Percentiles rank a stretch among this genome's conserved stretches.
Evolutionary conservation across 2,888 invertebrate genomes (phyloP).

Genomic region (Sepioteuthis lessoniana): DNA sequence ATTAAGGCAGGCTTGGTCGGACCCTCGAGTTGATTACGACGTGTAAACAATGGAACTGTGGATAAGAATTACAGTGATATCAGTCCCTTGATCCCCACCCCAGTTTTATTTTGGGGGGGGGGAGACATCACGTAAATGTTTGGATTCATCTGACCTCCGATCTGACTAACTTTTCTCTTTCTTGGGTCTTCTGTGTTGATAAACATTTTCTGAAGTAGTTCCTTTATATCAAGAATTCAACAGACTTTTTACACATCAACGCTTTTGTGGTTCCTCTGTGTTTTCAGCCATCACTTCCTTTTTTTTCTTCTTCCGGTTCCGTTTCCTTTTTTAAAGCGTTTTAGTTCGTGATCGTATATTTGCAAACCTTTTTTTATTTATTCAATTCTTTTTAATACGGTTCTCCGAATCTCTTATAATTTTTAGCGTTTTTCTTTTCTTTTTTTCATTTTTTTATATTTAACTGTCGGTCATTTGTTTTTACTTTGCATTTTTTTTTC

Average conservation of each 20-base stretch:
- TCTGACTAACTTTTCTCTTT: background rate
- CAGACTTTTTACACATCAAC: background rate
- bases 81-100: background rate
- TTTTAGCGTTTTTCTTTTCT: background rate
- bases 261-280: background rate
- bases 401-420: background rate
- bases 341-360: background rate
- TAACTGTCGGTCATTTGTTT: background rate
- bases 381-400: background rate
- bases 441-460: background rate
- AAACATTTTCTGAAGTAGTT: background rate
- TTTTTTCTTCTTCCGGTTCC: background rate
- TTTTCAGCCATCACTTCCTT: background rate
- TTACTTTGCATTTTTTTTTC: background rate
- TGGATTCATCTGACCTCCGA: background rate
- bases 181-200: background rate
- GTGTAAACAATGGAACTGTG: background rate
- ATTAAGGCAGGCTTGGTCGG: constrained; percentile 39
- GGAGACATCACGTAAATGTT: background rate
- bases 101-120: too few species aligned
- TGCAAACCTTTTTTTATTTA: background rate
- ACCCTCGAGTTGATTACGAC: constrained; percentile 39
- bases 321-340: too few species aligned
- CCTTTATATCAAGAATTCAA: background rate
- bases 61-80: background rate